Conservation (phyloP, 35 echinoderm and acorn worm genomes). For the Ophiothrix spiculata region DNA sequence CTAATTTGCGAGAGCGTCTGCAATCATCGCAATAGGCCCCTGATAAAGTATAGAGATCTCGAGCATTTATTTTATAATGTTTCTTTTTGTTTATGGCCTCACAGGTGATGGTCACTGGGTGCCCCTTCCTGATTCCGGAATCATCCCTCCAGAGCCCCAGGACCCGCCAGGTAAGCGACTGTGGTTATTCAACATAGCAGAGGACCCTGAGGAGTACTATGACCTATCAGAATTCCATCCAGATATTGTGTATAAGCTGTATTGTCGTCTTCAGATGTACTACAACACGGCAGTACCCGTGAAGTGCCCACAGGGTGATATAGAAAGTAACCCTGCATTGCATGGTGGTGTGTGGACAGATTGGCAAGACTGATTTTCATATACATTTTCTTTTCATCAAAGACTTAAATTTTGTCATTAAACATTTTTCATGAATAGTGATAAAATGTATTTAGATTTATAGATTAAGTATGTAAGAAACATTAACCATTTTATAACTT, state of each 20-base stretch:
- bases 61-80: too few relatives aligned
- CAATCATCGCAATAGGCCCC: too few relatives aligned
- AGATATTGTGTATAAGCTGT: constrained; percentile 50
- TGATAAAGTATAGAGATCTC: too few relatives aligned
- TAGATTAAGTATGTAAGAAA: too few relatives aligned
- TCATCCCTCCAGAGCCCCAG: constrained; percentile 36
- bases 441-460: too few relatives aligned
- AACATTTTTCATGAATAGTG: too few relatives aligned
- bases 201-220: constrained; percentile 71
- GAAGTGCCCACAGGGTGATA: constrained; percentile 54
- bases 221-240: constrained; percentile 54
- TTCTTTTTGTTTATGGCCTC: too few relatives aligned
- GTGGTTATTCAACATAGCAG: constrained; percentile 80
- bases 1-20: too few relatives aligned
- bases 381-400: too few relatives aligned
- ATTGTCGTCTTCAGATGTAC: constrained; percentile 44
- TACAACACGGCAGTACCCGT: constrained; percentile 53
- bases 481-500: too few relatives aligned
- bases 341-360: constrained; percentile 71
- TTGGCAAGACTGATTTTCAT: too few relatives aligned
- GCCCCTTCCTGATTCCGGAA: constrained; percentile 71
- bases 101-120: constrained; percentile 87
- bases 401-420: too few relatives aligned
- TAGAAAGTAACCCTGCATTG: constrained; percentile 55
- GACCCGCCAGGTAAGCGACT: constrained; percentile 49